A percentile compares a stretch with the other conserved stretches of the same genome.
These are phyloP conservation scores for Catostylus mosaicus DNA, from an alignment of 30 jellyfish, hydroid and myxozoan species.

Conservation along the genomic window DNA sequence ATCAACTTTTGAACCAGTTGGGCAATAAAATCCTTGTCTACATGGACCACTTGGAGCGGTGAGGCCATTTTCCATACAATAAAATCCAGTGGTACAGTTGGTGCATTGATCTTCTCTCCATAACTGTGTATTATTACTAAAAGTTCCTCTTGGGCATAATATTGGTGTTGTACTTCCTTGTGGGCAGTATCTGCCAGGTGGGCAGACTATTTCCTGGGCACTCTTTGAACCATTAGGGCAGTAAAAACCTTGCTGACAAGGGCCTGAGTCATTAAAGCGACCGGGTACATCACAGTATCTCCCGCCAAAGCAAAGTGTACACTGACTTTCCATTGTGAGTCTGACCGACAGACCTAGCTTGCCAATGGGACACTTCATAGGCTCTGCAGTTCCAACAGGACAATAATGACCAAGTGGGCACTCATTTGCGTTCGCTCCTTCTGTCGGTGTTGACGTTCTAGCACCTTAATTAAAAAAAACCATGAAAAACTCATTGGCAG, in stretches of 20 bases:
- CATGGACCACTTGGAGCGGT: conserved; percentile 91
- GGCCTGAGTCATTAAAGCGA: conserved; percentile 67
- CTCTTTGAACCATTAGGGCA: conserved; percentile 96
- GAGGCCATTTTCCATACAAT: conserved; percentile 83
- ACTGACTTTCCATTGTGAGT: conserved; percentile 60
- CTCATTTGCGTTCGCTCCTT: conserved; percentile 87
- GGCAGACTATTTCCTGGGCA: conserved; percentile 84
- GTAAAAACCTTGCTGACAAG: conserved; percentile 83
- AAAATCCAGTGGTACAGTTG: conserved; percentile 84
- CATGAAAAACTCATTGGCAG: not conserved
- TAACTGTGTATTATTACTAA: conserved; percentile 71
- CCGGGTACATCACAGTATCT: conserved; percentile 91
- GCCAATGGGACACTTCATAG: conserved; percentile 90
- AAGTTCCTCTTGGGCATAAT: conserved; percentile 92
- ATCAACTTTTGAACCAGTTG: conserved; percentile 81
- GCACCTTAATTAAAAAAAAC: conserved; percentile 73
- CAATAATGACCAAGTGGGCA: conserved; percentile 97
- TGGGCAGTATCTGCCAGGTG: conserved; percentile 95
- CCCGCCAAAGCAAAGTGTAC: conserved; percentile 95
- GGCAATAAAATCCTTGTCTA: conserved; percentile 94
- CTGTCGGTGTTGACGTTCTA: conserved; percentile 88
- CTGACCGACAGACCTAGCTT: conserved; percentile 76
- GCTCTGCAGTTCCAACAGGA: conserved; percentile 90
- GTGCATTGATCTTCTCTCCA: conserved; percentile 77
- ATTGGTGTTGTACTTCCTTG: conserved; percentile 82